Conservation (phyloP, 2,797 vertebrate genomes). For the Microctenopoma steveboyesi region DNA sequence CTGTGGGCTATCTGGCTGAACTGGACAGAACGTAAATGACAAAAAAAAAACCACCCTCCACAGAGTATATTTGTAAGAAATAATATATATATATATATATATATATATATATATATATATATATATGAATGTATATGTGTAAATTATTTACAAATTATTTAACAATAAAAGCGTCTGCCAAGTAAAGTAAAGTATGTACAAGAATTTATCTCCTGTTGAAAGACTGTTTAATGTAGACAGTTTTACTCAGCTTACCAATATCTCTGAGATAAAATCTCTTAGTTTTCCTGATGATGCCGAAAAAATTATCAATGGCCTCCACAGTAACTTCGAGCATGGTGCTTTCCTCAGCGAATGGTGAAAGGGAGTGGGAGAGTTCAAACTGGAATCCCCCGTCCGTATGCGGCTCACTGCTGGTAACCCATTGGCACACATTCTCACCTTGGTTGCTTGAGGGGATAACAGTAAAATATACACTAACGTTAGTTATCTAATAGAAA, state of each 20-base stretch:
- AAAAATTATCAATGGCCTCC: slow-evolving; percentile 64
- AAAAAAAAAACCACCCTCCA: neutral
- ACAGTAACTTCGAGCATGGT: slow-evolving; percentile 66
- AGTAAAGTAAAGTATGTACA: no score
- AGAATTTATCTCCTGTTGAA: slow-evolving; percentile 1
- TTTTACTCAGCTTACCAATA: slow-evolving; percentile 69
- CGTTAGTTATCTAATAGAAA: neutral
- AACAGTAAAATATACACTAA: neutral
- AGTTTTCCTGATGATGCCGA: slow-evolving; percentile 43
- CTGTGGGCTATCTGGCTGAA: slow-evolving; percentile 70
- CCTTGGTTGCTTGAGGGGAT: slow-evolving; percentile 49
- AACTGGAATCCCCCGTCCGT: slow-evolving; percentile 57
- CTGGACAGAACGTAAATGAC: slow-evolving; percentile 44
- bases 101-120: no score
- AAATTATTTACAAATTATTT: no score
- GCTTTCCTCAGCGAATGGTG: slow-evolving; percentile 78
- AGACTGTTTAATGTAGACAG: slow-evolving; percentile 1
- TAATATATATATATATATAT: no score
- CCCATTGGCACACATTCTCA: slow-evolving; percentile 62
- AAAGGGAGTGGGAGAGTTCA: slow-evolving; percentile 67
- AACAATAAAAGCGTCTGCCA: no score
- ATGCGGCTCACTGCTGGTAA: neutral
- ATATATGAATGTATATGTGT: no score
- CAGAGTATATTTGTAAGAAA: neutral
- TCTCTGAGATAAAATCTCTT: slow-evolving; percentile 79